phyloP scores from a whole-genome alignment of 1,140 invertebrate genomes.

The Drosophila rufa region DNA sequence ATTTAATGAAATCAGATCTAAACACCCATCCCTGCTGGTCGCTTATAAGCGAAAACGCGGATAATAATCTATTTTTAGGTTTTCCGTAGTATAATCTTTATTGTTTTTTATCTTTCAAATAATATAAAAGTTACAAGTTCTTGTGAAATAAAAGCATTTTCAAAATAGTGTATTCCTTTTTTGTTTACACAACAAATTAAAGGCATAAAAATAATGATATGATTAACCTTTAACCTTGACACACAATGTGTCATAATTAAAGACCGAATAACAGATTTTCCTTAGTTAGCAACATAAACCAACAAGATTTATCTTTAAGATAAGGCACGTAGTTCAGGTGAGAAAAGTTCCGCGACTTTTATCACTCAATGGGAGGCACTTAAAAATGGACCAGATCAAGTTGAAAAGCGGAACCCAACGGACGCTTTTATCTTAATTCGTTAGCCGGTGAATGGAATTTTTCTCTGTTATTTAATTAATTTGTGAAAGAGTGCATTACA shows the following conservation, averaged over 20 bases:
- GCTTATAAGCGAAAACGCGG: neutral
- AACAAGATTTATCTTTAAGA: conserved; percentile 31
- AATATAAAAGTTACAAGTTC: conserved; percentile 9
- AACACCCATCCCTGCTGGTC: neutral
- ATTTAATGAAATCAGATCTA: neutral
- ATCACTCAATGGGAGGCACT: conserved; percentile 22
- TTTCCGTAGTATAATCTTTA: conserved; percentile 17
- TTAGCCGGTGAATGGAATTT: neutral
- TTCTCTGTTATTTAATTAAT: neutral
- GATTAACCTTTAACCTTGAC: neutral
- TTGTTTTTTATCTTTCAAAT: neutral
- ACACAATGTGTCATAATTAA: neutral
- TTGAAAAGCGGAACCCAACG: conserved; percentile 17
- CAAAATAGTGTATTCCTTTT: no score
- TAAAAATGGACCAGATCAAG: conserved; percentile 32
- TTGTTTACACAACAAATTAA: no score
- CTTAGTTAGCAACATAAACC: conserved; percentile 9
- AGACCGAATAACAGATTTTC: neutral
- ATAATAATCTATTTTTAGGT: conserved; percentile 4
- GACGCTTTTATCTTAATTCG: conserved; percentile 18
- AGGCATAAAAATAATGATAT: neutral
- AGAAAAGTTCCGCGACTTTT: conserved; percentile 33
- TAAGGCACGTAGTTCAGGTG: conserved; percentile 32
- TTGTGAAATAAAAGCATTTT: conserved; percentile 15
- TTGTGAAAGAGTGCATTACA: neutral